phyloP scores from a whole-genome alignment of 1,140 invertebrate species.

The Tetragonula clypearis region DNA sequence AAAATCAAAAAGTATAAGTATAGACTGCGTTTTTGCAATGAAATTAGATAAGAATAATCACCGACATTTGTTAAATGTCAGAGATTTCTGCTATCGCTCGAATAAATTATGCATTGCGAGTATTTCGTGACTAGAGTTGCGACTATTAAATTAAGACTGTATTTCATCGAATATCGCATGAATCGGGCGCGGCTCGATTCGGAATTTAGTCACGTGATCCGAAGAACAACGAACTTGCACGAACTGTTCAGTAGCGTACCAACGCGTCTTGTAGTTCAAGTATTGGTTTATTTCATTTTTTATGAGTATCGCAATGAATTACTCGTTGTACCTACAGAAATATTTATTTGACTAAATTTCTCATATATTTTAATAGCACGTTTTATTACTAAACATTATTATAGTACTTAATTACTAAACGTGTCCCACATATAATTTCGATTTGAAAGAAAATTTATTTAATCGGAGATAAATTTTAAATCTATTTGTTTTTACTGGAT shows the following conservation, averaged over 20 bases:
- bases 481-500: not conserved
- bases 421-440: not conserved
- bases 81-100: not conserved
- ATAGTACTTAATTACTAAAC: not conserved
- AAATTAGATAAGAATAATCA: not conserved
- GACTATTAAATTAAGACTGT: constrained; percentile 16
- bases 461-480: not conserved
- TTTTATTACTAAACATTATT: not conserved
- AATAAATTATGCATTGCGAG: not conserved
- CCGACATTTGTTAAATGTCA: not conserved
- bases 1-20: not conserved
- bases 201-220: constrained; percentile 32
- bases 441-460: not conserved
- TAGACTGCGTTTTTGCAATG: too few species aligned
- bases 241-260: constrained; percentile 47
- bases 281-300: not conserved
- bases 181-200: constrained; percentile 53
- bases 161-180: not conserved
- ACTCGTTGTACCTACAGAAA: not conserved
- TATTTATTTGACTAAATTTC: too few species aligned
- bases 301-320: not conserved
- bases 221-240: constrained; percentile 17
- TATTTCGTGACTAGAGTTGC: constrained; percentile 3
- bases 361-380: not conserved
- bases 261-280: not conserved